Evolutionary conservation across 2,888 invertebrate genomes (phyloP).

Genomic region (Masnerella sp.): DNA sequence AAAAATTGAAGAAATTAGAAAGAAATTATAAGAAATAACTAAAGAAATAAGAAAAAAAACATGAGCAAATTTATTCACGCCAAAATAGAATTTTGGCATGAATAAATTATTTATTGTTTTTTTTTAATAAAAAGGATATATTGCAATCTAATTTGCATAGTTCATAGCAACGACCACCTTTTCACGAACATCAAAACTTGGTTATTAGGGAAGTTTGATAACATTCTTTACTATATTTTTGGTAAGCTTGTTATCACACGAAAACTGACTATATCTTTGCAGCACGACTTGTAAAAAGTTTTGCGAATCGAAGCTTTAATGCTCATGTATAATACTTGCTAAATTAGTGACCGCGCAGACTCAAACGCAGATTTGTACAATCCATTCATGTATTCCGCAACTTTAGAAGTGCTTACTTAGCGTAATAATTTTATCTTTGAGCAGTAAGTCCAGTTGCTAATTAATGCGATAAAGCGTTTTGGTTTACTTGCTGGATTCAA

Average conservation of each 20-base stretch:
- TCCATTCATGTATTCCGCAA: constrained; percentile 9
- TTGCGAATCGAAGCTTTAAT: constrained; percentile 3
- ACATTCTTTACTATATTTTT: constrained; percentile 19
- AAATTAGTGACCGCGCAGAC: constrained; percentile 8
- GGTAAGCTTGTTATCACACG: constrained; percentile 32
- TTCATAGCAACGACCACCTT: constrained; percentile 9
- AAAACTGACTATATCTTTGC: constrained; percentile 18
- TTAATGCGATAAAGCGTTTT: constrained; percentile 46
- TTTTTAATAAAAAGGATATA: too few relatives aligned
- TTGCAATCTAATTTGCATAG: constrained; percentile 30
- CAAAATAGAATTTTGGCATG: too few relatives aligned
- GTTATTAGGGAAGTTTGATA: constrained; percentile 34
- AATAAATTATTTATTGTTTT: too few relatives aligned
- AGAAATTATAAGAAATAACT: too few relatives aligned
- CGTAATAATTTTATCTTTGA: constrained; percentile 47
- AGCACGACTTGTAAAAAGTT: constrained; percentile 7
- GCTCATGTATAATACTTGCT: background rate
- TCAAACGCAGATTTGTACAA: constrained; percentile 10
- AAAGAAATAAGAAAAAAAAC: too few relatives aligned
- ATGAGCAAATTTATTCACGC: too few relatives aligned
- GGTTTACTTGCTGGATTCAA: constrained; percentile 35
- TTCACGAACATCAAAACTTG: constrained; percentile 24
- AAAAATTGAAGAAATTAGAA: too few relatives aligned
- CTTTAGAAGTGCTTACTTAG: constrained; percentile 32
- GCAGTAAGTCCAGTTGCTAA: constrained; percentile 41